Evolutionary conservation across 2,113 vertebrate genomes (phyloP).

Genomic region (Penelope pileata): DNA sequence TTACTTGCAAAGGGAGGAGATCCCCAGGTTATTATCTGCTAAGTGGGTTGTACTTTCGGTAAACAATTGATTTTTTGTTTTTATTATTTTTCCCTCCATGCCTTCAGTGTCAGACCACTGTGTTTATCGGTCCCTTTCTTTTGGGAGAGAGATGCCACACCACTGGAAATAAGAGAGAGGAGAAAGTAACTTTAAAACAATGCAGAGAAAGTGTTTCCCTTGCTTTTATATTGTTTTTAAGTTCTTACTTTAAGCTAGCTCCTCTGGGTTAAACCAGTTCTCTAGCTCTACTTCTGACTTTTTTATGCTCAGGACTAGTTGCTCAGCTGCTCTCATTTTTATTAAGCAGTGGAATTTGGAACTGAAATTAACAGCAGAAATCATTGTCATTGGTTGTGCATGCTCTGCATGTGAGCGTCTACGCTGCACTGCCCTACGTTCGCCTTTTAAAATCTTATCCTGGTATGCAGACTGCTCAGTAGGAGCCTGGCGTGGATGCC

Average conservation of each 20-base stretch:
- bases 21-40: conserved; percentile 29
- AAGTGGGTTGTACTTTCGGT: background rate
- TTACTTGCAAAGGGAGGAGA: background rate
- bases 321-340: background rate
- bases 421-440: background rate
- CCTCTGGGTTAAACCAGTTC: background rate
- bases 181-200: conserved; percentile 9
- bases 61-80: background rate
- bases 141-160: background rate
- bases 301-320: background rate
- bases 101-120: background rate
- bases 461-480: background rate
- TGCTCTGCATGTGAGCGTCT: background rate
- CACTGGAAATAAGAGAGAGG: background rate
- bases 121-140: background rate
- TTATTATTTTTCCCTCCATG: too few species aligned
- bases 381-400: background rate
- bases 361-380: background rate
- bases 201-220: background rate
- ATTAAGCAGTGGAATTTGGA: background rate
- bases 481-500: background rate
- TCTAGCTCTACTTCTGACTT: background rate
- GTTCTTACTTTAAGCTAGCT: background rate
- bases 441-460: background rate
- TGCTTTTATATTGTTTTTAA: background rate